These are phyloP conservation scores for Drosophila ficusphila DNA, from an alignment of 1,140 invertebrate genomes.

Conservation along the genomic window DNA sequence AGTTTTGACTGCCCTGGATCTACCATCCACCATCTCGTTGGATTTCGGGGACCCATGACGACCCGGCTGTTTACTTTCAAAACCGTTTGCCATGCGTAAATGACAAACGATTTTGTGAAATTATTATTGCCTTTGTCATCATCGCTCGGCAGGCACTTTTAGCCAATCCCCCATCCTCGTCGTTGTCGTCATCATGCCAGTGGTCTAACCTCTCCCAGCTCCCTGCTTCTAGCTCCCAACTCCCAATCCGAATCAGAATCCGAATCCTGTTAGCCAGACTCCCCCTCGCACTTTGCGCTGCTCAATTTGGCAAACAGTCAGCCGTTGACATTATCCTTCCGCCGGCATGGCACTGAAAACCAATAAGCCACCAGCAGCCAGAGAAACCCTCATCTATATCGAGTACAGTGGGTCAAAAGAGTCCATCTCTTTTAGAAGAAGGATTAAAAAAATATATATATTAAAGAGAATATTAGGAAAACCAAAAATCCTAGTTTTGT, in stretches of 20 bases:
- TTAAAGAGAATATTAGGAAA: too few species aligned
- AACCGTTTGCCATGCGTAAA: slow-evolving; percentile 82
- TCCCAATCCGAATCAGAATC: slow-evolving; percentile 28
- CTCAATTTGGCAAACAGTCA: slow-evolving; percentile 81
- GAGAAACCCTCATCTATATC: slow-evolving; percentile 33
- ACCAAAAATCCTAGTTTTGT: too few species aligned
- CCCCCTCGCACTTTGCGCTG: slow-evolving; percentile 76
- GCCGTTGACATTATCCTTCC: slow-evolving; percentile 81
- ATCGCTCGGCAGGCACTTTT: slow-evolving; percentile 47
- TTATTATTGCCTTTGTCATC: slow-evolving; percentile 81
- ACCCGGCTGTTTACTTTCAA: slow-evolving; percentile 80
- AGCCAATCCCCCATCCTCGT: slow-evolving; percentile 5
- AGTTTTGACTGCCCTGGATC: slow-evolving; percentile 7
- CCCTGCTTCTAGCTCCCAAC: slow-evolving; percentile 47
- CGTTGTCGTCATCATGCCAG: slow-evolving; percentile 2
- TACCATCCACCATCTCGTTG: slow-evolving; percentile 34
- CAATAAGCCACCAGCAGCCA: slow-evolving; percentile 76
- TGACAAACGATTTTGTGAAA: slow-evolving; percentile 82
- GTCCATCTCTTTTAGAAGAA: too few species aligned
- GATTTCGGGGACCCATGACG: slow-evolving; percentile 60
- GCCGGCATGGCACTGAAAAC: slow-evolving; percentile 66
- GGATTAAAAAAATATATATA: too few species aligned
- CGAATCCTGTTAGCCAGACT: slow-evolving; percentile 36
- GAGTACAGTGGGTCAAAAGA: slow-evolving; percentile 8
- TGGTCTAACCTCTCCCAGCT: slow-evolving; percentile 32